Evolutionary conservation across 2,888 invertebrate species (phyloP).

Genomic region (Drosophila mercatorum): DNA sequence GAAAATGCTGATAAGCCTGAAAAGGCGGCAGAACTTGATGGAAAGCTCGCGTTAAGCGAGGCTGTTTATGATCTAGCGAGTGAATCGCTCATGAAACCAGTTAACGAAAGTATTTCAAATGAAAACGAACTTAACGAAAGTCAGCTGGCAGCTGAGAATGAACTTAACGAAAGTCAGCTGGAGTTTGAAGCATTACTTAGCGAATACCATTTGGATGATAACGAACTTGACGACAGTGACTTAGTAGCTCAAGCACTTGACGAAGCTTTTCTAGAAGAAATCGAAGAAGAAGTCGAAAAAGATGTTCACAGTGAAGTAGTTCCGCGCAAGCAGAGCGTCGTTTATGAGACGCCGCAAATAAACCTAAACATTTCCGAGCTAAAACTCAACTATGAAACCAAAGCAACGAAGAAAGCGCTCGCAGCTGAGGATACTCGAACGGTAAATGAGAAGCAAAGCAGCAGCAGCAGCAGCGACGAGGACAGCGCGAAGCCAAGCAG

Average conservation of each 20-base stretch:
- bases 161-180: conserved; percentile 29
- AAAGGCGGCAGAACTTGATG: conserved; percentile 28
- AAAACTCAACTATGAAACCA: conserved; percentile 71
- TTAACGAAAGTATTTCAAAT: not conserved
- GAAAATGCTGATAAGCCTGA: not conserved
- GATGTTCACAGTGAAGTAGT: not conserved
- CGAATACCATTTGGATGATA: not conserved
- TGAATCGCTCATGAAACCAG: conserved; percentile 30
- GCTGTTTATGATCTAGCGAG: conserved; percentile 54
- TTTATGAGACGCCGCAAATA: conserved; percentile 80
- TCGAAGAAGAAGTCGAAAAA: conserved; percentile 2
- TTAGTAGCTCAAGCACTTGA: conserved; percentile 21
- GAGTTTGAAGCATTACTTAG: conserved; percentile 32
- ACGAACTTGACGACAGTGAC: conserved; percentile 26
- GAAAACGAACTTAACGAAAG: conserved; percentile 23
- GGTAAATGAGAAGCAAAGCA: not conserved
- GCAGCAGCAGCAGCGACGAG: not conserved
- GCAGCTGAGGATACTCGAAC: conserved; percentile 36
- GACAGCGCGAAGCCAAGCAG: conserved; percentile 4
- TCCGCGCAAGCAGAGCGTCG: conserved; percentile 64
- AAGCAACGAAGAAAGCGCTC: conserved; percentile 28
- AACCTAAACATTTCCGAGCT: conserved; percentile 79
- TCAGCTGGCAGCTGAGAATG: conserved; percentile 36
- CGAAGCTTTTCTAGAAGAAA: conserved; percentile 29
- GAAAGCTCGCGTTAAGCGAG: conserved; percentile 42